Percentiles rank a stretch among this genome's conserved stretches.
Evolutionary conservation across 2,797 vertebrate species (phyloP).

Genomic region (Eurystomus glaucurus): DNA sequence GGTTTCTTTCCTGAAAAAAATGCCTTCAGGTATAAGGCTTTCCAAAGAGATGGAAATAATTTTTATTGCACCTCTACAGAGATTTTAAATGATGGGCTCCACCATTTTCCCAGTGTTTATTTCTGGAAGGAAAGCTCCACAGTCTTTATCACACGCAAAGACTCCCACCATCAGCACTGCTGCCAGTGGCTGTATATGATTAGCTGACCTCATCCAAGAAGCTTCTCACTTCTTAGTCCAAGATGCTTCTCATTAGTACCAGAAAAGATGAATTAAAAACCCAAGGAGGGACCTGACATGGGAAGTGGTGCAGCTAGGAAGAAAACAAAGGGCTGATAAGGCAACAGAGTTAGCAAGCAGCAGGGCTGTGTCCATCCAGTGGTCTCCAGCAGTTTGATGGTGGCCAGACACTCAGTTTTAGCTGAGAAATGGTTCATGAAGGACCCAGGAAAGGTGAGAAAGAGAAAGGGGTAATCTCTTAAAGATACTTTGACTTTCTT

Average conservation of each 20-base stretch:
- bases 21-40: not conserved
- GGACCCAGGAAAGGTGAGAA: not conserved
- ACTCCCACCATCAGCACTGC: not conserved
- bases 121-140: not conserved
- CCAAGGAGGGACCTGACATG: not conserved
- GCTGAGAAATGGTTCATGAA: not conserved
- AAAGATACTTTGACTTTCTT: not conserved
- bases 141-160: not conserved
- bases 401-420: not conserved
- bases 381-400: not conserved
- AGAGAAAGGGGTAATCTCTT: not conserved
- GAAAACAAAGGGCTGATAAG: not conserved
- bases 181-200: not conserved
- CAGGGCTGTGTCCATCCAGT: not conserved
- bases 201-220: not conserved
- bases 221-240: not conserved
- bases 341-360: not conserved
- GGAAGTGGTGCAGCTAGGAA: not conserved
- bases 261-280: not conserved
- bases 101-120: not conserved
- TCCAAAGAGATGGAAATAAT: not conserved
- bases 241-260: not conserved
- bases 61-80: not conserved
- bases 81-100: rapidly evolving
- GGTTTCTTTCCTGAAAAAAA: not conserved